Conservation (phyloP, 2,888 invertebrate species). For the Synanthedon tipuliformis region DNA sequence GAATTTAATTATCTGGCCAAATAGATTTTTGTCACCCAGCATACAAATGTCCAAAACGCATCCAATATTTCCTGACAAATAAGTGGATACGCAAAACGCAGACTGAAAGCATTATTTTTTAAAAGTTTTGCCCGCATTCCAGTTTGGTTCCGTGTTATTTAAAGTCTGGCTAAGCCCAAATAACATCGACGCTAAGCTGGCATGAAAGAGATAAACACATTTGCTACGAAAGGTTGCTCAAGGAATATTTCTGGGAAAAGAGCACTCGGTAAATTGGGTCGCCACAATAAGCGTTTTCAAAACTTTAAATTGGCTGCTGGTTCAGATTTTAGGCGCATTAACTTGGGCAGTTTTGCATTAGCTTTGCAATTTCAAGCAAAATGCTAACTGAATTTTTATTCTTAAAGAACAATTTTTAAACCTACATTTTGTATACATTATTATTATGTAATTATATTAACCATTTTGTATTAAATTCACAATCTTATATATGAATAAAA, state of each 20-base stretch:
- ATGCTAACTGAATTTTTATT: constrained; percentile 1
- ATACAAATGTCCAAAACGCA: constrained; percentile 14
- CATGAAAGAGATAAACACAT: background rate
- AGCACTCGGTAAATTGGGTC: background rate
- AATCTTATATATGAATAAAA: too few species aligned
- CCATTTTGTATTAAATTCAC: too few species aligned
- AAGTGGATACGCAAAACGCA: background rate
- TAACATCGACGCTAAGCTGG: background rate
- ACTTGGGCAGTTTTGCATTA: background rate
- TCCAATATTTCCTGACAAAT: constrained; percentile 11
- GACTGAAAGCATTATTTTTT: background rate
- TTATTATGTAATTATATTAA: too few species aligned
- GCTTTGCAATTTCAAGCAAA: constrained; percentile 8
- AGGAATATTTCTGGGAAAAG: background rate
- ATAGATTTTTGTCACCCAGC: constrained; percentile 28
- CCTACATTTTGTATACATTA: too few species aligned
- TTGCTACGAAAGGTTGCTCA: background rate
- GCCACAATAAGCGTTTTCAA: constrained; percentile 1
- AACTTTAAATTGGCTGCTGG: constrained; percentile 6
- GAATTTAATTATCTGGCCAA: constrained; percentile 53
- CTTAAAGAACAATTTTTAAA: too few species aligned
- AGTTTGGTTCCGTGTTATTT: too few species aligned
- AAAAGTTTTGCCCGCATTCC: background rate
- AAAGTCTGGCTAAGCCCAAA: background rate
- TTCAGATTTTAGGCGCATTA: background rate